These are phyloP conservation scores for Gadopsis marmoratus DNA, from an alignment of 2,797 vertebrate genomes.

Conservation along the genomic window DNA sequence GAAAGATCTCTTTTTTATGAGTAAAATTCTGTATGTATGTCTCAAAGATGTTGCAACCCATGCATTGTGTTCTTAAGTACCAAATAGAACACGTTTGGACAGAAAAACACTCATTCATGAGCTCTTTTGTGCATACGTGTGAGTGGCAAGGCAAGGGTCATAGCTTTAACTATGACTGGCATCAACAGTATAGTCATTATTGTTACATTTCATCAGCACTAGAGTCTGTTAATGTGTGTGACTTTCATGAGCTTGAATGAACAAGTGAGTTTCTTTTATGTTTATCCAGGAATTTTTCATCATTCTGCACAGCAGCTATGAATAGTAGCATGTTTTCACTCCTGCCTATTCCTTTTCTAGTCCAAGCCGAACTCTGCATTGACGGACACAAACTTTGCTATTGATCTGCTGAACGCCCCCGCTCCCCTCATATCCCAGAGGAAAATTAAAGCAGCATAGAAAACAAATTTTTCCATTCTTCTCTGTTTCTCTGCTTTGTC, in stretches of 20 bases:
- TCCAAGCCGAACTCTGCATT: slow-evolving; percentile 59
- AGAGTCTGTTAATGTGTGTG: slow-evolving; percentile 4
- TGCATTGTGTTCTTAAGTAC: not conserved
- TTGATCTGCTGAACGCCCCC: slow-evolving; percentile 63
- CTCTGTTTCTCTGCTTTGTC: slow-evolving; percentile 53
- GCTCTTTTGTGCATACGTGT: not conserved
- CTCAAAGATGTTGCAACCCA: not conserved
- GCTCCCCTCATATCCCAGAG: slow-evolving; percentile 59
- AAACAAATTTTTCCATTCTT: slow-evolving; percentile 56
- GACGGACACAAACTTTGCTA: slow-evolving; percentile 75
- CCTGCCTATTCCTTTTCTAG: slow-evolving; percentile 32
- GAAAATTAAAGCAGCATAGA: slow-evolving; percentile 73
- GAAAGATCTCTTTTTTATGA: not conserved
- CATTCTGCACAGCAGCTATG: slow-evolving; percentile 33
- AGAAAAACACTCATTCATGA: not conserved
- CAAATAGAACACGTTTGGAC: not conserved
- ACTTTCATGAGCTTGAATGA: not conserved
- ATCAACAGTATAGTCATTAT: not conserved
- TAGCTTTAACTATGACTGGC: not conserved
- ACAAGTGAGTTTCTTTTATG: slow-evolving; percentile 20
- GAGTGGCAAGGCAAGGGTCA: not conserved
- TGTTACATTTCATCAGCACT: not conserved
- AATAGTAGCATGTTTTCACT: slow-evolving; percentile 42
- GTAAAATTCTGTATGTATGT: not conserved
- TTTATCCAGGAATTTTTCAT: slow-evolving; percentile 28